These are phyloP conservation scores for Tridacna crocea DNA, from an alignment of 2,888 invertebrate species.

Conservation along the genomic window DNA sequence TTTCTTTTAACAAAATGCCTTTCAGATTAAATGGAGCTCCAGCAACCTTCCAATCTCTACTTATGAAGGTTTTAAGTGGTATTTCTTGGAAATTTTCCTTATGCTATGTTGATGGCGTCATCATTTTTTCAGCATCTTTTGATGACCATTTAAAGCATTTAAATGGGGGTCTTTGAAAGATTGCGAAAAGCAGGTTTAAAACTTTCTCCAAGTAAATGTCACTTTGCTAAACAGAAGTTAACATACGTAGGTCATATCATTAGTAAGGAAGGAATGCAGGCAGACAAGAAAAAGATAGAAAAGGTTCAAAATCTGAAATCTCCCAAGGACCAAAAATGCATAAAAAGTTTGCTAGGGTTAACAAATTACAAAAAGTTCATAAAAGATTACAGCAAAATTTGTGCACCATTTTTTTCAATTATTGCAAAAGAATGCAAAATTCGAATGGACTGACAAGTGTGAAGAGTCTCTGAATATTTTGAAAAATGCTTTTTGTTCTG, in stretches of 20 bases:
- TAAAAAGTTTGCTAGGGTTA: slow-evolving; percentile 59
- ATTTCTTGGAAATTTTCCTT: slow-evolving; percentile 53
- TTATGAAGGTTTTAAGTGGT: slow-evolving; percentile 50
- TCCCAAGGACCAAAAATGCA: slow-evolving; percentile 47
- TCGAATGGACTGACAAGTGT: slow-evolving; percentile 50
- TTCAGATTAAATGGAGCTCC: slow-evolving; percentile 62
- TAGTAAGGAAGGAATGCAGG: slow-evolving; percentile 46
- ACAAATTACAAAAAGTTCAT: slow-evolving; percentile 59
- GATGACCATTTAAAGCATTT: slow-evolving; percentile 54
- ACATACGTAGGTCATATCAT: slow-evolving; percentile 58
- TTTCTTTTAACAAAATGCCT: neutral
- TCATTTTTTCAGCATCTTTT: slow-evolving; percentile 48
- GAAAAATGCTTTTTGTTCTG: slow-evolving; percentile 40
- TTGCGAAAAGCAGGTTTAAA: slow-evolving; percentile 51
- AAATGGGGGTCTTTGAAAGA: slow-evolving; percentile 49
- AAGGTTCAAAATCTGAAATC: slow-evolving; percentile 49
- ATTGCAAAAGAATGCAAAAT: slow-evolving; percentile 31
- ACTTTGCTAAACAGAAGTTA: slow-evolving; percentile 49
- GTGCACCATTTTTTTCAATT: slow-evolving; percentile 49
- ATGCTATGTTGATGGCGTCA: slow-evolving; percentile 59
- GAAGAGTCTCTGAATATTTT: slow-evolving; percentile 48
- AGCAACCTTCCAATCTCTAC: slow-evolving; percentile 56
- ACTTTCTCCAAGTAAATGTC: slow-evolving; percentile 45
- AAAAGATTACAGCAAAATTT: slow-evolving; percentile 46
- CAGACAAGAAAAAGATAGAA: slow-evolving; percentile 43